Conservation (phyloP, 2,113 vertebrate species). For the Copsychus sechellarum region DNA sequence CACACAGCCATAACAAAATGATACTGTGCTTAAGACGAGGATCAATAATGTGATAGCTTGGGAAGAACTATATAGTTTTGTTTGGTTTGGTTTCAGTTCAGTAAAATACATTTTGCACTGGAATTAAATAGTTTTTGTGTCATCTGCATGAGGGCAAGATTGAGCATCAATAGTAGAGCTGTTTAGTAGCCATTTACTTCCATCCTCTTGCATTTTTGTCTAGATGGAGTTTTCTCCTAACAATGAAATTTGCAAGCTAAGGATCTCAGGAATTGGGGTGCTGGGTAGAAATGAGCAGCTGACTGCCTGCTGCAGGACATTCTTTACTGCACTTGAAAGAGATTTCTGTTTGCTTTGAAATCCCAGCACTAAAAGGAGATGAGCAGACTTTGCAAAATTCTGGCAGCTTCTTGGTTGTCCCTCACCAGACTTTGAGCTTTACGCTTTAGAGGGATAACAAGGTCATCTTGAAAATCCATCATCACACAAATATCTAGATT, state of each 20-base stretch:
- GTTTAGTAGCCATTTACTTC: background rate
- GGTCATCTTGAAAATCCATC: background rate
- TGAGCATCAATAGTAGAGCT: background rate
- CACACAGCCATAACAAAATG: background rate
- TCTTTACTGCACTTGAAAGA: background rate
- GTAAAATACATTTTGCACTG: background rate
- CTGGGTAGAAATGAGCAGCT: background rate
- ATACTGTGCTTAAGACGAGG: background rate
- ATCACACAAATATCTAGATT: background rate
- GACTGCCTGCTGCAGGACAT: background rate
- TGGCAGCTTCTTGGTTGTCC: background rate
- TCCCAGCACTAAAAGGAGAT: background rate
- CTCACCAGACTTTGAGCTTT: conserved; percentile 13
- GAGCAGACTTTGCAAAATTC: background rate
- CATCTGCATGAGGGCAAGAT: background rate
- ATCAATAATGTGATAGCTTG: background rate
- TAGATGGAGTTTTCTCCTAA: background rate
- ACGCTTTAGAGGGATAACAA: background rate
- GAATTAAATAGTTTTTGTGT: background rate
- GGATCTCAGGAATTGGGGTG: background rate
- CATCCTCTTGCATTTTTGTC: background rate
- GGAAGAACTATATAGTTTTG: background rate
- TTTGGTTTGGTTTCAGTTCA: background rate
- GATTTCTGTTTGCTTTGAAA: background rate
- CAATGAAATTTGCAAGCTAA: background rate